These are phyloP conservation scores for Odontophorus gujanensis DNA, from an alignment of 2,113 vertebrate species.

Conservation along the genomic window DNA sequence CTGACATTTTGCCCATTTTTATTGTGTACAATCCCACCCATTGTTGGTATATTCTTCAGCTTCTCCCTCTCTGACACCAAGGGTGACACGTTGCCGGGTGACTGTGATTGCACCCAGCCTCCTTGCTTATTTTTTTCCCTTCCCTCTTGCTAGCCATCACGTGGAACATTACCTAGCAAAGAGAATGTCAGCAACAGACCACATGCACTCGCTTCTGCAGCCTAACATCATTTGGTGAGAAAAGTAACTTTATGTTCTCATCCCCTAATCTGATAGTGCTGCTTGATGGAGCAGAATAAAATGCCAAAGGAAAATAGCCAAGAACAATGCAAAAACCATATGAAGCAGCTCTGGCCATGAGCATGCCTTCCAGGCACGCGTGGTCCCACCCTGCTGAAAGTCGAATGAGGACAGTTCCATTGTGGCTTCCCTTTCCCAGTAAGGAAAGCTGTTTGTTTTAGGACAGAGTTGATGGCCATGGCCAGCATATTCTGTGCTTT, in stretches of 20 bases:
- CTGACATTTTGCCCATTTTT: background rate
- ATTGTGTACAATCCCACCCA: accelerated
- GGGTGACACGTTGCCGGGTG: accelerated
- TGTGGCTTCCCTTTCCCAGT: accelerated
- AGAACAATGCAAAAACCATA: accelerated
- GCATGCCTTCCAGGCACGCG: accelerated
- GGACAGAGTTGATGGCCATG: too few species aligned
- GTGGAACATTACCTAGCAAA: accelerated
- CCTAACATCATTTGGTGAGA: background rate
- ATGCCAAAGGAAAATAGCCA: accelerated
- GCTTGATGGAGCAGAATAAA: too few species aligned
- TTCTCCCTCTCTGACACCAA: background rate
- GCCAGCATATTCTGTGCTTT: accelerated
- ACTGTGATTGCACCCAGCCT: too few species aligned
- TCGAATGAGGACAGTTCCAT: accelerated
- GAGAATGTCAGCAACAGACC: too few species aligned
- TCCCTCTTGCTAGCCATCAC: too few species aligned
- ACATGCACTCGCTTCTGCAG: background rate
- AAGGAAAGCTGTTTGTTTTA: background rate
- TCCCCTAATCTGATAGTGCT: background rate
- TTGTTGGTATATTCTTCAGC: background rate
- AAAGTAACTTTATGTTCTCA: background rate
- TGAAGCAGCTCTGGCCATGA: accelerated
- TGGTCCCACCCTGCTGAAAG: accelerated
- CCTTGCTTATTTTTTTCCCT: accelerated